Percentiles rank a stretch among this genome's conserved stretches.
phyloP scores from a whole-genome alignment of 2,888 invertebrate genomes.

The Pandemis corylana region DNA sequence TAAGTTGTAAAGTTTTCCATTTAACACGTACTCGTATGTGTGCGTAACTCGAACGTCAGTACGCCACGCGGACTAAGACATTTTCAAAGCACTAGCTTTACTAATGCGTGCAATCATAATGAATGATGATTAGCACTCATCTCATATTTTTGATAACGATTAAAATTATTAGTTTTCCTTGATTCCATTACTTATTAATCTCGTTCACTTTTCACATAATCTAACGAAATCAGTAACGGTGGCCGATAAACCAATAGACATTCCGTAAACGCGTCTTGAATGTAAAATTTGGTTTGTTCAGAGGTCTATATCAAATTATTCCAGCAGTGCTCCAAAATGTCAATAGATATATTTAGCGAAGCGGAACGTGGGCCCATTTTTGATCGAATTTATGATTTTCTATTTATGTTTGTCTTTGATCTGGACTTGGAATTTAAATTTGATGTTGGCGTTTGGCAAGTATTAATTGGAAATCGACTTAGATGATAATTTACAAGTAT shows the following conservation, averaged over 20 bases:
- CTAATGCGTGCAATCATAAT: too few relatives aligned
- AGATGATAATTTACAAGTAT: background rate
- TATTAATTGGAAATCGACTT: background rate
- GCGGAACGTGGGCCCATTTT: conserved; percentile 34
- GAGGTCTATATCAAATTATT: background rate
- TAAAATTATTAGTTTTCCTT: background rate
- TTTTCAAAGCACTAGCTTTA: too few relatives aligned
- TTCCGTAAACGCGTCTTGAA: background rate
- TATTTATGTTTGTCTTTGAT: conserved; percentile 11
- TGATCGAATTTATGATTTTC: conserved; percentile 38
- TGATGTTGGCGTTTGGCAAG: background rate
- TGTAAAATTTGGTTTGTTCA: background rate
- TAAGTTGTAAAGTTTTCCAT: too few relatives aligned
- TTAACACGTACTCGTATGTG: too few relatives aligned
- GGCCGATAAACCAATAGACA: background rate
- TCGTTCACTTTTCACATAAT: too few relatives aligned
- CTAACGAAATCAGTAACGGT: background rate
- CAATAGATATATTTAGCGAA: conserved; percentile 48
- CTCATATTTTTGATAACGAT: background rate
- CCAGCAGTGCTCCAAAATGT: conserved; percentile 45
- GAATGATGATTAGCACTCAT: too few relatives aligned
- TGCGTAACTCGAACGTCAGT: too few relatives aligned
- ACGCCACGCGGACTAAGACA: too few relatives aligned
- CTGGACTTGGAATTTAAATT: conserved; percentile 9
- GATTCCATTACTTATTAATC: background rate